A percentile compares a stretch with the other conserved stretches of the same genome.
phyloP scores from a whole-genome alignment of 2,888 invertebrate species.

The Subacronicta megacephala region DNA sequence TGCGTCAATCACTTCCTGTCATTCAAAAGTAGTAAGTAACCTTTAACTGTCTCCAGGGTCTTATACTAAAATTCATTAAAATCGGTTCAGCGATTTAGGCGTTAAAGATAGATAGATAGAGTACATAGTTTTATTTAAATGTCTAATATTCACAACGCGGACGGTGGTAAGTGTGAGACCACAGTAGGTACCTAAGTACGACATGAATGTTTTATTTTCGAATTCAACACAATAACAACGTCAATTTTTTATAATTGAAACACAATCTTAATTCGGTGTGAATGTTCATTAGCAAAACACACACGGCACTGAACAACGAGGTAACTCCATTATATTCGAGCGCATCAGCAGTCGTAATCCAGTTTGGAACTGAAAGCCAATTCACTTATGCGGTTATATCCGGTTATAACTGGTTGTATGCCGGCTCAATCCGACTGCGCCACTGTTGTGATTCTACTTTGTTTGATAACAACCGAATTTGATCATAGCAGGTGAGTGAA shows the following conservation, averaged over 20 bases:
- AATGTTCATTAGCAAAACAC: slow-evolving; percentile 37
- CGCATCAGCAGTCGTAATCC: slow-evolving; percentile 51
- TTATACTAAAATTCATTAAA: no score
- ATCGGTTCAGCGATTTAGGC: no score
- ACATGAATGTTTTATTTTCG: no score
- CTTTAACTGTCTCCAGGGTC: no score
- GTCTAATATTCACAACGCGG: no score
- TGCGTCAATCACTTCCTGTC: no score
- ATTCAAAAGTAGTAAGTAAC: no score
- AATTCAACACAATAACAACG: not conserved
- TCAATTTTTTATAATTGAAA: not conserved
- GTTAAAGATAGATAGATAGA: no score
- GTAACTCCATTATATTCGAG: slow-evolving; percentile 53
- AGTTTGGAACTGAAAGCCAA: slow-evolving; percentile 49
- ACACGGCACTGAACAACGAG: slow-evolving; percentile 31
- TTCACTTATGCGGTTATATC: slow-evolving; percentile 49
- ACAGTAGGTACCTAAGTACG: no score
- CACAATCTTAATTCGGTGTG: slow-evolving; percentile 1
- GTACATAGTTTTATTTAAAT: no score
- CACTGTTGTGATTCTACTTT: slow-evolving; percentile 19
- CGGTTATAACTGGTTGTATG: slow-evolving; percentile 47
- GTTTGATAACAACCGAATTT: slow-evolving; percentile 23
- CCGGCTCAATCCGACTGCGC: slow-evolving; percentile 39
- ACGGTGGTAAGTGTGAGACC: no score
- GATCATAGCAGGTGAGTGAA: slow-evolving; percentile 1